Evolutionary conservation across 1,140 invertebrate genomes (phyloP), one percentile per base, ranked within the genome.

Genomic region (Drosophila kurseongensis): DNA sequence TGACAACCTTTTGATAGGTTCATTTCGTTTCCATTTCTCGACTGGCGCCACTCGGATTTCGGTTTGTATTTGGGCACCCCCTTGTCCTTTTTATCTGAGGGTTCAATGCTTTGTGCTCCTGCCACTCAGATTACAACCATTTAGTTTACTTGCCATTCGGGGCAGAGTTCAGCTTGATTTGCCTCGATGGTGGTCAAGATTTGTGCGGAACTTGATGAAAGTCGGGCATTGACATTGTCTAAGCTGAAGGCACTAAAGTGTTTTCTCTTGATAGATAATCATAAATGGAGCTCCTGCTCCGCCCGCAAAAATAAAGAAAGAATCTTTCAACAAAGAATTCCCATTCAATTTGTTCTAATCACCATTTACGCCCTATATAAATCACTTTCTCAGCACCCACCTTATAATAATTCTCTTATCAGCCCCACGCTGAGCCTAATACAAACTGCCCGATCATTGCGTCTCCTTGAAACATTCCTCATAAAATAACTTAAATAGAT

Each of bases 1-100:
- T 83, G 82, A 86, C 82, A 86, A 86, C 75, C 79, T 82, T 75
- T 83, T 86, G 82, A 86, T 79, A 88, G 82, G 83, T 88, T 88
- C 83, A 86, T 88, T 88, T 85, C 79, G 65, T 59, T 65, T 81
- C 62, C 54, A 72, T 78, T 68, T 68, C 73, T 72, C 51, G 65
- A 32, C 23, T 57, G 55, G 60, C 58, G 59, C 58, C 58, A 55
- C 56, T 57, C 13, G 41, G 57, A 63, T 63, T 77, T 65, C 58
- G 35, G 42, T 35, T 59, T 67, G 54, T 58, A 29, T 57, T 57
- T 40, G 23, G 48, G 13, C 51, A 35, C 36, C 18, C 50, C 67
- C 52, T 66, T 48, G 40, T 45, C 38, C 44, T 13, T 48, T 1
- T 13, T 7, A 38, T 1, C 29, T 29, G 45, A 57, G 60, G 69